Evolutionary conservation across 2,113 vertebrate genomes (phyloP), one percentile per base, ranked within the genome.

Genomic region (Cinclus cinclus): DNA sequence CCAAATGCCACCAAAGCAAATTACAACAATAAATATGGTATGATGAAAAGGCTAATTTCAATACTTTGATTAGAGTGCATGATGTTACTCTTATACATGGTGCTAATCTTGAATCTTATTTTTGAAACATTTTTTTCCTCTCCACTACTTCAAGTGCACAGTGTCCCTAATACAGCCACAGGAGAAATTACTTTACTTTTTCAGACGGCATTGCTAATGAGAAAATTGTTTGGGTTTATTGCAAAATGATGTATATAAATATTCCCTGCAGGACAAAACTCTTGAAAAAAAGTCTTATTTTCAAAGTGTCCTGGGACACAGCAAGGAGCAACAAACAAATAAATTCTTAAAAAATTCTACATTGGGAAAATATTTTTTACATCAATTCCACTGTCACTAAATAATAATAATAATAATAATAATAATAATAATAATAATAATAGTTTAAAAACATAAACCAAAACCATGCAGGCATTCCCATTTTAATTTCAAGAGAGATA

Each of bases 111-210:
- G 33, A 75, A 37, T 30, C 52, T 10, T 70, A n/a, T 63, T 53
- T 83, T 68, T n/a, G 11, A 86, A 95, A 81, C 1, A 6, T 23
- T 23, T 79, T 77, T 83, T 88, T 59, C 11, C 27, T 81, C 35
- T 80, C 23, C 18, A 13, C 6, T 55, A 4, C n/a, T 91, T 91
- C 44, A 60, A 88, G 75, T 56, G 33, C 28, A 68, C 1, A 1
- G 15, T 84, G 56, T 78, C 73, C 80, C 79, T 77, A 65, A 81
- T 35, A 87, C 39, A 85, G 68, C 23, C 89, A 79, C 33, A 31
- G 58, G 44, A 96, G 88, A 93, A 91, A 87, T 77, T 67, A 78
- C 70, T 90, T 86, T 55, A 90, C 65, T 92, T 94, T 63, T 93
- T 55, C 74, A 85, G 25, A 67, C 25, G 78, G 59, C 58, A 89